Base-by-base conservation (phyloP, 2,888 invertebrate species). In the Himalopsyche tibetana region DNA sequence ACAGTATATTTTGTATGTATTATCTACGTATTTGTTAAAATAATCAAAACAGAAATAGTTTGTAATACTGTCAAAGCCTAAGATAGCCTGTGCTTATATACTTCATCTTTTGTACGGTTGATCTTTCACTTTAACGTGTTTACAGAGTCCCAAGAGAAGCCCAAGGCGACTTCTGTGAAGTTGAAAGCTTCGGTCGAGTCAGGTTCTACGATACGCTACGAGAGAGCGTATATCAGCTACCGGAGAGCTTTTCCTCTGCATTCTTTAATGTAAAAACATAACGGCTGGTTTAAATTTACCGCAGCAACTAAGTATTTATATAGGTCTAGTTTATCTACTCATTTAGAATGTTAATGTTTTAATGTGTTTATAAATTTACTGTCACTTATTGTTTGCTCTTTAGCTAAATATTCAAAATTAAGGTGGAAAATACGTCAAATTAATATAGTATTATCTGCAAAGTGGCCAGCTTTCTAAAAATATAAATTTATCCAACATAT, bases 101-200 rank as follows among this genome's bases (percentile, higher is more conserved):
- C 63, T 11, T 19, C 19, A 28, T 63, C 63, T 28, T 63, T 63
- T 63, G 63, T 63, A 63, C 63, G 19, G 63, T 63, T 63, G 63
- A 63, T 63, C 63, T 63, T 63, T 63, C 63, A 63, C 63, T 63
- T 63, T 19, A 63, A 63, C 63, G 28, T 63, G 63, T 63, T 63
- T 63, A 63, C 63, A 11, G 63, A 63, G 63, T 28, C 63, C 63
- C 63, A 63, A 63, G 63, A 63, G 63, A 63, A 63, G 63, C 63
- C 63, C 63, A 4, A 63, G 63, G 63, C 63, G 63, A 63, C 19
- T 63, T 63, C 2, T n/a, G 63, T 11, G 63, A 63, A 63, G 63
- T 28, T 19, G 63, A 28, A 63, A 63, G 63, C 63, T 63, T 63
- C 28, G 63, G 19, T 28, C 63, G 28, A 63, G 63, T 15, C 63